Evolutionary conservation across 1,140 invertebrate genomes (phyloP).

Genomic region (Drosophila paulistorum): DNA sequence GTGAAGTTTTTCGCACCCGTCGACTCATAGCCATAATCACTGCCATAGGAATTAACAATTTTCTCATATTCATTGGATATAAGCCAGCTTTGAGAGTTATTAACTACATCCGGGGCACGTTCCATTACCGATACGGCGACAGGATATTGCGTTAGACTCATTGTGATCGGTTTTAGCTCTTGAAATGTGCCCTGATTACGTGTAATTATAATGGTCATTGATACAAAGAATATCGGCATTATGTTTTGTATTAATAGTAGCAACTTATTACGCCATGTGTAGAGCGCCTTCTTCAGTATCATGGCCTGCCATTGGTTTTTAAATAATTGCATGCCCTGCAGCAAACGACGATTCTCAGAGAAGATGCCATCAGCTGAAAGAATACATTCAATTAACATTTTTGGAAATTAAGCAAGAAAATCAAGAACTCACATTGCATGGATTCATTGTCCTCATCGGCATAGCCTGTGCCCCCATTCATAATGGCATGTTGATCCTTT

Average conservation of each 20-base stretch:
- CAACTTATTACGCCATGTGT: conserved; percentile 85
- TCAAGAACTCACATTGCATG: conserved; percentile 60
- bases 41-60: conserved; percentile 47
- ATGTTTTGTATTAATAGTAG: conserved; percentile 85
- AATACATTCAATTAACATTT: no score
- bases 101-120: background rate
- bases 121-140: conserved; percentile 61
- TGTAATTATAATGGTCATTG: conserved; percentile 85
- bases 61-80: conserved; percentile 50
- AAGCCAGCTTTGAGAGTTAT: background rate
- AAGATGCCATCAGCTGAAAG: conserved; percentile 57
- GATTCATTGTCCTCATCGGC: conserved; percentile 62
- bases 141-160: conserved; percentile 60
- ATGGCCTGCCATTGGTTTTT: conserved; percentile 86
- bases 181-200: conserved; percentile 40
- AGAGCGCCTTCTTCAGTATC: conserved; percentile 86
- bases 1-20: conserved; percentile 22
- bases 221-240: conserved; percentile 86
- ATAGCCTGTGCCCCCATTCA: conserved; percentile 47
- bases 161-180: conserved; percentile 50
- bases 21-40: conserved; percentile 29
- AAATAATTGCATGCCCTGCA: conserved; percentile 53
- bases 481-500: conserved; percentile 41
- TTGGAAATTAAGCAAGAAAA: no score
- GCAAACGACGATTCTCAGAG: conserved; percentile 42